These are phyloP conservation scores for Danio jaintianensis DNA, from an alignment of 2,797 vertebrate genomes.

Conservation along the genomic window DNA sequence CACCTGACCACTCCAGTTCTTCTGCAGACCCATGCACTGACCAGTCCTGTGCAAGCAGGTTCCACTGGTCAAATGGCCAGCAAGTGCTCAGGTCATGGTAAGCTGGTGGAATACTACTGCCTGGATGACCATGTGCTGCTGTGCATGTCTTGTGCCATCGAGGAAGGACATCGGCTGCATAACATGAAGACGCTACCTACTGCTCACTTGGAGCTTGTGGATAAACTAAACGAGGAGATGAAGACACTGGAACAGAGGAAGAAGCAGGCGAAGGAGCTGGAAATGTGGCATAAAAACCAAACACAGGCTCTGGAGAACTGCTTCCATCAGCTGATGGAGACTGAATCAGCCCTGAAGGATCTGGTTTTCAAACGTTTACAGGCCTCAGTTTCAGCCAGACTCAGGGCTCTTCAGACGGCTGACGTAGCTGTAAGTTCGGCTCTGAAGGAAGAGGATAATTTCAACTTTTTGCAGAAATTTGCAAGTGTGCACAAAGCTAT, in stretches of 20 bases:
- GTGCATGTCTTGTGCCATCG: conserved; percentile 73
- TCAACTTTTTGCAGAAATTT: conserved; percentile 72
- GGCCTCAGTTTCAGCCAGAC: conserved; percentile 68
- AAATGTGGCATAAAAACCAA: conserved; percentile 66
- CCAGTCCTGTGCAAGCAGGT: conserved; percentile 62
- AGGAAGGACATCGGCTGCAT: conserved; percentile 70
- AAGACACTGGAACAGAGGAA: conserved; percentile 48
- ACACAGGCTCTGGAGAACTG: conserved; percentile 57
- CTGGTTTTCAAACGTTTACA: conserved; percentile 61
- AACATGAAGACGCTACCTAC: conserved; percentile 73
- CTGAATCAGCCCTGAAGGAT: conserved; percentile 59
- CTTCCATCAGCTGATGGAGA: conserved; percentile 63
- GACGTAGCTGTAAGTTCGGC: conserved; percentile 9
- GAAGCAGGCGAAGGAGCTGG: conserved; percentile 50
- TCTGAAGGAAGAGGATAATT: conserved; percentile 30
- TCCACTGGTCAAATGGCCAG: conserved; percentile 40
- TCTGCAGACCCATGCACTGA: conserved; percentile 71
- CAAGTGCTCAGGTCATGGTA: conserved; percentile 69
- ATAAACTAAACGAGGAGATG: conserved; percentile 60
- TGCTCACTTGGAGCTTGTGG: conserved; percentile 68
- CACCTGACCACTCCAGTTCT: conserved; percentile 72
- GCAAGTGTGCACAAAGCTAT: conserved; percentile 67
- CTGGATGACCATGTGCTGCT: conserved; percentile 68
- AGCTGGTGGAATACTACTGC: conserved; percentile 74
- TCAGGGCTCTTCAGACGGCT: conserved; percentile 62